Evolutionary conservation across 2,888 invertebrate genomes (phyloP).

Genomic region (Caenorhabditis angaria): DNA sequence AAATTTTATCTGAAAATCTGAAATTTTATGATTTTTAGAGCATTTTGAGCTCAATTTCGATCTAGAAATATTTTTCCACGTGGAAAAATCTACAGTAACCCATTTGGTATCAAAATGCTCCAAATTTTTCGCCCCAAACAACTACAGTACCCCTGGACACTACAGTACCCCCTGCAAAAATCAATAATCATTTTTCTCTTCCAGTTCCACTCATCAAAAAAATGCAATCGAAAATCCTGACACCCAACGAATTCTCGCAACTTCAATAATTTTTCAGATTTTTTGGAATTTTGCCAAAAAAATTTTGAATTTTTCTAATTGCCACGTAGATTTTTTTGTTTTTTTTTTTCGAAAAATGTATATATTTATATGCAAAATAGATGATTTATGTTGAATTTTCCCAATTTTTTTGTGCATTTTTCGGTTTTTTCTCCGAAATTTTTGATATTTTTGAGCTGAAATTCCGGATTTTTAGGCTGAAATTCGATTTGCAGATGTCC

Average conservation of each 20-base stretch:
- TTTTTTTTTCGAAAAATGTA: too few species aligned
- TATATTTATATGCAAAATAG: conserved; percentile 1
- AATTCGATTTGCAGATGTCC: conserved; percentile 42
- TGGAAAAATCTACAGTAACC: too few species aligned
- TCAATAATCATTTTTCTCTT: conserved; percentile 41
- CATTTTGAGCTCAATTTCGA: too few species aligned
- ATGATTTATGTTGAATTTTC: not conserved
- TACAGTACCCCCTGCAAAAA: not conserved
- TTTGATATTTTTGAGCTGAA: conserved; percentile 9
- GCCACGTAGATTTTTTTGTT: conserved; percentile 1
- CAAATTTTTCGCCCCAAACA: too few species aligned
- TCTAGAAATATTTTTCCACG: too few species aligned
- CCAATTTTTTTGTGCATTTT: conserved; percentile 11
- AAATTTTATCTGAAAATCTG: too few species aligned
- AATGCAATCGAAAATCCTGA: conserved; percentile 93
- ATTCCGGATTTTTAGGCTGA: not conserved
- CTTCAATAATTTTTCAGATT: conserved; percentile 79
- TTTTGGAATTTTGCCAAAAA: conserved; percentile 6
- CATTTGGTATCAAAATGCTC: too few species aligned
- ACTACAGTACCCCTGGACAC: not conserved
- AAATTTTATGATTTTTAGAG: too few species aligned
- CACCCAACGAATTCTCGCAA: conserved; percentile 93
- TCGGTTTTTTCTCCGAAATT: not conserved
- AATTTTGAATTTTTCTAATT: too few species aligned
- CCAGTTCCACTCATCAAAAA: conserved; percentile 91